A percentile compares a stretch with the other conserved stretches of the same genome.
Evolutionary conservation across 2,797 vertebrate species (phyloP).

Genomic region (Huso huso): DNA sequence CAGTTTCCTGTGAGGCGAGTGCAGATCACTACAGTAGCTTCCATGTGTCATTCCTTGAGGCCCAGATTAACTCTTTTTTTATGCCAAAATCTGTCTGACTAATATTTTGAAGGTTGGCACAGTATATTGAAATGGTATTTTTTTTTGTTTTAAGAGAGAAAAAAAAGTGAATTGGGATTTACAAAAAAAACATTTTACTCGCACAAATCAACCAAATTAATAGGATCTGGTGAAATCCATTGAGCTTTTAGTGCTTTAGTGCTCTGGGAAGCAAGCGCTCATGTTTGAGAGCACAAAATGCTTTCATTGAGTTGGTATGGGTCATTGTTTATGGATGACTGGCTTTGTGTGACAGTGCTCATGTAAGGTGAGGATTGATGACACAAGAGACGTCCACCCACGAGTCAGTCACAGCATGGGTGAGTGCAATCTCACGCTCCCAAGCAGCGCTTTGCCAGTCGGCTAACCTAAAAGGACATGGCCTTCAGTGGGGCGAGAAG

Average conservation of each 20-base stretch:
- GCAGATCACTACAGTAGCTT: slow-evolving; percentile 28
- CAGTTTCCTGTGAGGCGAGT: slow-evolving; percentile 24
- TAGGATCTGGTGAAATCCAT: no score
- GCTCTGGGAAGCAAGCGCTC: slow-evolving; percentile 14
- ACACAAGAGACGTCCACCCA: slow-evolving; percentile 1
- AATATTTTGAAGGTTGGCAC: slow-evolving; percentile 46
- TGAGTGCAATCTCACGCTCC: slow-evolving; percentile 12
- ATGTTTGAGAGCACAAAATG: slow-evolving; percentile 13
- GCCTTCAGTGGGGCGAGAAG: slow-evolving; percentile 15
- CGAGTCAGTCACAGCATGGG: slow-evolving; percentile 19
- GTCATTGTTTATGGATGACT: slow-evolving; percentile 7
- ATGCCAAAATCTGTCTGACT: slow-evolving; percentile 47
- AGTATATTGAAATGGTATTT: slow-evolving; percentile 43
- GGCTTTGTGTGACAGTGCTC: slow-evolving; percentile 1
- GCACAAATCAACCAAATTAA: no score
- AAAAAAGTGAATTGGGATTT: no score
- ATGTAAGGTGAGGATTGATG: slow-evolving; percentile 16
- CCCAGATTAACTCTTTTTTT: slow-evolving; percentile 52
- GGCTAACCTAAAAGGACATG: slow-evolving; percentile 4
- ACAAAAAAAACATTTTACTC: no score
- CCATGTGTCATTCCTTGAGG: slow-evolving; percentile 53
- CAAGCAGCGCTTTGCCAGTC: slow-evolving; percentile 28
- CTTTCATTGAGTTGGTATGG: slow-evolving; percentile 45
- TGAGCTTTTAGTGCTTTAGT: slow-evolving; percentile 11
- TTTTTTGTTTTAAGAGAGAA: slow-evolving; percentile 9